phyloP scores from a whole-genome alignment of 2,888 invertebrate species.

The Timema podura region DNA sequence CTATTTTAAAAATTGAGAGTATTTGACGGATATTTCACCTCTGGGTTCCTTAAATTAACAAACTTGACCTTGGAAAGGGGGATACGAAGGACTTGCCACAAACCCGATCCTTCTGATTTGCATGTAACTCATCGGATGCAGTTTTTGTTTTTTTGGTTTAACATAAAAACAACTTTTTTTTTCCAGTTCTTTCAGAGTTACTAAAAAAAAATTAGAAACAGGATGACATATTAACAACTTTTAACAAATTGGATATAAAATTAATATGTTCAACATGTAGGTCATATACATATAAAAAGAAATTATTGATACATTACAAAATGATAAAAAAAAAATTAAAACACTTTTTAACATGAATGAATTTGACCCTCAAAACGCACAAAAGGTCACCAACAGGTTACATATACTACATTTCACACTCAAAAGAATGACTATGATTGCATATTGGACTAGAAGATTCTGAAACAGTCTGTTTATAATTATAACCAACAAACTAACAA shows the following conservation, averaged over 20 bases:
- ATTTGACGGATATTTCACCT: conserved; percentile 33
- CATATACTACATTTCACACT: conserved; percentile 54
- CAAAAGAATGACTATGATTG: conserved; percentile 43
- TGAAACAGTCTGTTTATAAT: conserved; percentile 34
- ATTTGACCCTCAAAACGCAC: conserved; percentile 25
- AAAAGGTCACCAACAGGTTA: conserved; percentile 44
- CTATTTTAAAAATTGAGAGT: conserved; percentile 73
- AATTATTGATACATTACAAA: too few species aligned
- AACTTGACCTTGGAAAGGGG: conserved; percentile 22
- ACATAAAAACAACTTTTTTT: conserved; percentile 13
- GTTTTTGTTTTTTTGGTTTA: not conserved
- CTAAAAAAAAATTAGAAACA: conserved; percentile 13
- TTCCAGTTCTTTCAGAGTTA: conserved; percentile 11
- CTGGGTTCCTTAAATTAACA: conserved; percentile 19
- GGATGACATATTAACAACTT: too few species aligned
- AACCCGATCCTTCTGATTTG: too few species aligned
- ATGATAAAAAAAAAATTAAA: too few species aligned
- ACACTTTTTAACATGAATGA: conserved; percentile 26
- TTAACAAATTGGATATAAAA: conserved; percentile 10
- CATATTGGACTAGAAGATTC: conserved; percentile 34
- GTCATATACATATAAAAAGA: conserved; percentile 10
- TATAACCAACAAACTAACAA: conserved; percentile 32
- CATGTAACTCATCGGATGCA: conserved; percentile 8
- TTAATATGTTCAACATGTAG: conserved; percentile 8
- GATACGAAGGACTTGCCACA: too few species aligned